Evolutionary conservation across 2,888 invertebrate species (phyloP), one percentile per base, ranked within the genome.

Genomic region (Lasioglossum leucozonium): DNA sequence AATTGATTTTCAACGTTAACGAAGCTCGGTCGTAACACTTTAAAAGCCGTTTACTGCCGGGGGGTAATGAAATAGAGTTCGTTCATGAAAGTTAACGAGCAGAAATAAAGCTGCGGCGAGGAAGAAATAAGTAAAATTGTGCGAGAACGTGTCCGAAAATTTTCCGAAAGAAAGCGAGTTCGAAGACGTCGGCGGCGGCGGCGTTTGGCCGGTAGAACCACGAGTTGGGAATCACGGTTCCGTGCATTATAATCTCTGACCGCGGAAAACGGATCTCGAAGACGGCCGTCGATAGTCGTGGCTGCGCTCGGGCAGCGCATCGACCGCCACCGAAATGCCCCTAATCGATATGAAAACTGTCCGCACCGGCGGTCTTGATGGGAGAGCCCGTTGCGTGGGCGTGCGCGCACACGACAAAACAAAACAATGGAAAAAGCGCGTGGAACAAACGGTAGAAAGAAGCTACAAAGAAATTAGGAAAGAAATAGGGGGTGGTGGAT

Each of bases 381-480:
- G 67, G 37, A 4, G 37, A 4, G 37, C 3, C 3, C 10, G 34
- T 0, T 58, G 69, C 72, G 76, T 67, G 73, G 75, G 40, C 82
- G 77, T 51, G 83, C 51, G 82, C 81, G 22, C 58, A 34, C 47
- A 44, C 67, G 4, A 10, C 47, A 30, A n/a, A 47, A 44, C 40
- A 22, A 62, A 34, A 75, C 30, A 72, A 55, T 76, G 13, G 58
- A 78, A 69, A 84, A 75, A 42, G 26, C 18, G 42, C 47, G 62
- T n/a, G 69, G 55, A 62, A 86, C 77, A 86, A 86, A 82, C 77
- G 82, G 62, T 34, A 76, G 62, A 76, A 71, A 77, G 81, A 65
- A 79, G 87, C 62, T 87, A 81, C 87, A 87, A 87, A 87, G 83
- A 83, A 87, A 87, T 87, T 87, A 83, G 86, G 77, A 84, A 82